Evolutionary conservation across 2,113 vertebrate species (phyloP), one percentile per base, ranked within the genome.

Genomic region (Prionailurus viverrinus): DNA sequence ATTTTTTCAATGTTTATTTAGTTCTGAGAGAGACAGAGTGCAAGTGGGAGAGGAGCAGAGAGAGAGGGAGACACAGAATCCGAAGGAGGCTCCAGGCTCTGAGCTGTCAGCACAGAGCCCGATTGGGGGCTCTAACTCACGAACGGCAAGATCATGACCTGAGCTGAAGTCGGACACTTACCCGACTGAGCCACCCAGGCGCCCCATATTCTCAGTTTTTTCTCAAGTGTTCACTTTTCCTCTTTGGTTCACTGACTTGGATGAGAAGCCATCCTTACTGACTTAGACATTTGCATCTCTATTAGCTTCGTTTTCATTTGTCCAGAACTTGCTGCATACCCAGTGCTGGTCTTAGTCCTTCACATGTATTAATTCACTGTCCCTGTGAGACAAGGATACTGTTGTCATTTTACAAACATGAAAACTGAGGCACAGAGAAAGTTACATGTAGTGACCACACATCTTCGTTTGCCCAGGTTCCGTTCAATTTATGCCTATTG

Each of bases 341-440:
- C 1, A 0, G 27, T 2, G 25, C 48, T 65, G 33, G 23, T 7
- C 82, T 29, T n/a, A 14, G 18, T 19, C 31, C 55, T 58, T 41
- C 36, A 0, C 12, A 2, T 23, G 2, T 18, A 1, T 33, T 33
- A 79, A 3, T 33, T 65, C n/a, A 5, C 4, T 23, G 1, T 31
- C 23, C 23, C 84, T 69, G 7, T 11, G 48, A 66, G 58, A 27
- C 33, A 48, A 7, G 15, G 19, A 2, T 9, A 10, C 83, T 76
- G 36, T 25, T 9, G 90, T 69, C 66, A n/a, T 82, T 65, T 89
- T 84, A 80, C 33, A 91, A 36, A 12, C 53, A 10, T 27, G 91
- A 61, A 88, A 2, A 4, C 53, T 36, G 68, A 94, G 73, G 7
- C 66, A 39, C 65, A 84, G 68, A 94, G 10, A 88, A n/a, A 71